Evolutionary conservation across 2,797 vertebrate genomes (phyloP).

Genomic region (Okamejei kenojei): DNA sequence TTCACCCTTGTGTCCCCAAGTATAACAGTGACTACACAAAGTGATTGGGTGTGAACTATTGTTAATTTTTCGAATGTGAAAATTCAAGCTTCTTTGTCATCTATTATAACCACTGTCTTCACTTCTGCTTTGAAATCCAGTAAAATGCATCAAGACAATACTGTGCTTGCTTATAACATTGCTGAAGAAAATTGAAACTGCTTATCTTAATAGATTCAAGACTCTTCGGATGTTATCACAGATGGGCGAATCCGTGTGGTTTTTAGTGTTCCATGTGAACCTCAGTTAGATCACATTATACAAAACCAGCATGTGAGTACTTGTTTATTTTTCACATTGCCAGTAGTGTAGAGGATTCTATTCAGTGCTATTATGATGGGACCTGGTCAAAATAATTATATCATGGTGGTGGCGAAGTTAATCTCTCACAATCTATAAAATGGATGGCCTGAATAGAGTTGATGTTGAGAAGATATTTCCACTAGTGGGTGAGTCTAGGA

Average conservation of each 20-base stretch:
- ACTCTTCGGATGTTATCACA: constrained; percentile 83
- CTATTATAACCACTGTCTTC: not conserved
- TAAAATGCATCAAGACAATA: not conserved
- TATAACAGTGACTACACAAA: not conserved
- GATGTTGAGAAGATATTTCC: too few relatives aligned
- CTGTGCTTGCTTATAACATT: not conserved
- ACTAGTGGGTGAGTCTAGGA: too few relatives aligned
- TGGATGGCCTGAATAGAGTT: too few relatives aligned
- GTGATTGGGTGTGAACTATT: not conserved
- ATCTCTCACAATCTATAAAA: too few relatives aligned
- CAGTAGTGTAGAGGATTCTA: not conserved
- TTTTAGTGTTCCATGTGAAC: constrained; percentile 85
- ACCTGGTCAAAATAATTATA: too few relatives aligned
- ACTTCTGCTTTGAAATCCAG: not conserved
- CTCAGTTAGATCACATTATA: constrained; percentile 82
- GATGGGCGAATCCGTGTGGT: constrained; percentile 90
- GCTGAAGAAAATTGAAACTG: not conserved
- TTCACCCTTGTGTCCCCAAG: not conserved
- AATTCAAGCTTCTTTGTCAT: not conserved
- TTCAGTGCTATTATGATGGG: not conserved
- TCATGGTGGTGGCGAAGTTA: too few relatives aligned
- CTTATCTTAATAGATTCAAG: constrained; percentile 70
- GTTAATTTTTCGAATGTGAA: not conserved
- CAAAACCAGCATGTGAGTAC: constrained; percentile 92
- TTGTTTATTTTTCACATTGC: not conserved